phyloP scores from a whole-genome alignment of 35 echinoderm and acorn worm genomes.

The Ophiothrix spiculata region DNA sequence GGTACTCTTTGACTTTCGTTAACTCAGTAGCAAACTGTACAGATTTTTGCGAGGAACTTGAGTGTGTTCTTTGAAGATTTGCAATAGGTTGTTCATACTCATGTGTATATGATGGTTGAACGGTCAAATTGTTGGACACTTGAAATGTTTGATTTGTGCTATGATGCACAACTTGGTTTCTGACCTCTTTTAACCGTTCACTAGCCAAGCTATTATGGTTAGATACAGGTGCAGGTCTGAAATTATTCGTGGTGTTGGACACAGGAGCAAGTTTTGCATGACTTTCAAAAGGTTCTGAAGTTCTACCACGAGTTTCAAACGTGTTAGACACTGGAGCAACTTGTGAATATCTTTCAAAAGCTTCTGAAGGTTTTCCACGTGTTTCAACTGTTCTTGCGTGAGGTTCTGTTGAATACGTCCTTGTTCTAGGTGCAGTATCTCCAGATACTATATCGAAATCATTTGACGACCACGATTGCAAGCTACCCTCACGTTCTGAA shows the following conservation, averaged over 20 bases:
- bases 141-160: neutral
- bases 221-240: too few species aligned
- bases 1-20: conserved; percentile 2
- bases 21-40: neutral
- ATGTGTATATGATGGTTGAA: neutral
- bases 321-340: too few species aligned
- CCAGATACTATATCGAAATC: neutral
- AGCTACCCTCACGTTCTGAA: neutral
- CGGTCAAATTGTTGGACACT: neutral
- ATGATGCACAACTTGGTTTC: neutral
- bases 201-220: too few species aligned
- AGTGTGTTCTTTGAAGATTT: too few species aligned
- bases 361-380: too few species aligned
- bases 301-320: too few species aligned
- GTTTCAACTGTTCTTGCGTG: too few species aligned
- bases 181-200: neutral
- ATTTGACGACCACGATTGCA: neutral
- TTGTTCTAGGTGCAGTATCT: neutral
- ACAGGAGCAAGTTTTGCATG: too few species aligned
- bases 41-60: conserved; percentile 3
- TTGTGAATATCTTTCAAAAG: too few species aligned
- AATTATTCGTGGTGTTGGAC: too few species aligned
- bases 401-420: neutral
- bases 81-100: too few species aligned
- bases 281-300: too few species aligned